Conservation (phyloP, 2,888 invertebrate species). For the Caenorhabditis virilis region DNA sequence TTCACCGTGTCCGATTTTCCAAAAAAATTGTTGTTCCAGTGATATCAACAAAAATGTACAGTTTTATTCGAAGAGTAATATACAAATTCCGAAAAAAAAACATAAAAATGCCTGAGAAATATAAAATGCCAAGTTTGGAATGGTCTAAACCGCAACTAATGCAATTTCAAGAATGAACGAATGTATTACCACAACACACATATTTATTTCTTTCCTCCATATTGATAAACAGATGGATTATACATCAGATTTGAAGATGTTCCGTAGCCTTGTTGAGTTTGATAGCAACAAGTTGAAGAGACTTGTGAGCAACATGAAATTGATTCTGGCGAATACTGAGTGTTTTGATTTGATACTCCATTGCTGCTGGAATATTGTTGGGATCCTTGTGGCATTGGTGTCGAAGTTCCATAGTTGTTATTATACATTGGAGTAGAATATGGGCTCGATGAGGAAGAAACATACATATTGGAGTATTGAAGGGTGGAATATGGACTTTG, state of each 20-base stretch:
- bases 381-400: no score
- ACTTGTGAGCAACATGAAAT: slow-evolving; percentile 43
- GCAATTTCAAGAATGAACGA: no score
- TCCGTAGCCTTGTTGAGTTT: slow-evolving; percentile 23
- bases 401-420: neutral
- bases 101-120: slow-evolving; percentile 3
- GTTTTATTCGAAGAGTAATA: neutral
- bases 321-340: slow-evolving; percentile 12
- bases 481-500: neutral
- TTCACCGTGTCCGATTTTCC: no score
- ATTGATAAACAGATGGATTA: slow-evolving; percentile 30
- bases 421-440: neutral
- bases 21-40: no score
- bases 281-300: slow-evolving; percentile 43
- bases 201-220: slow-evolving; percentile 18
- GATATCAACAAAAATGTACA: no score
- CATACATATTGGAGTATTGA: neutral
- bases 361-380: no score
- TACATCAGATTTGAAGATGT: slow-evolving; percentile 10
- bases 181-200: no score
- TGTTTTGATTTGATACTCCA: no score
- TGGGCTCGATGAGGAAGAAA: neutral
- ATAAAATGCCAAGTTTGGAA: no score
- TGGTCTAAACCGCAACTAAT: no score
- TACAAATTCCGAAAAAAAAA: neutral